phyloP scores from a whole-genome alignment of 1,140 invertebrate species.

The Heliconius melpomene region DNA sequence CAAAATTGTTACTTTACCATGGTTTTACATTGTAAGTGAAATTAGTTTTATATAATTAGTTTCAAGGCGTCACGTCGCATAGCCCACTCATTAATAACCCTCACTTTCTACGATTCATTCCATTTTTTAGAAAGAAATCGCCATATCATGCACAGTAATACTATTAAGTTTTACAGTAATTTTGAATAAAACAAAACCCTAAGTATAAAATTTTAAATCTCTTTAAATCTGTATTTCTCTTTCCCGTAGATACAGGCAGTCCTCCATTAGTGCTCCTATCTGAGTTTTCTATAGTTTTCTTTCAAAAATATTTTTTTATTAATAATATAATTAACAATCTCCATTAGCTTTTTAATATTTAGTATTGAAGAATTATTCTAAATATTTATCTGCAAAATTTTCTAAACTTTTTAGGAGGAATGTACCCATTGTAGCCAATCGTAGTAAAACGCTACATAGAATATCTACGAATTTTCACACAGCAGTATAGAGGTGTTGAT shows the following conservation, averaged over 20 bases:
- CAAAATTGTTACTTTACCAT: neutral
- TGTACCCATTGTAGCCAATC: constrained; percentile 52
- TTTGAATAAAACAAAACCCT: neutral
- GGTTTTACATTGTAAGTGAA: neutral
- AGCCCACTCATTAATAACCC: constrained; percentile 52
- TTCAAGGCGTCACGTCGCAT: constrained; percentile 29
- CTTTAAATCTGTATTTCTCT: neutral
- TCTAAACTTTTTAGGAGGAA: constrained; percentile 40
- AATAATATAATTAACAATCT: no score
- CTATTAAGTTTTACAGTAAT: constrained; percentile 37
- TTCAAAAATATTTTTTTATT: no score
- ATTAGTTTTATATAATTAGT: constrained; percentile 30
- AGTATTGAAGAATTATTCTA: neutral
- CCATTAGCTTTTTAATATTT: neutral
- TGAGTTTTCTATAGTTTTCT: no score
- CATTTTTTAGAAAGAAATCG: constrained; percentile 52
- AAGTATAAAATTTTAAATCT: neutral
- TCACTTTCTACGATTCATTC: constrained; percentile 42
- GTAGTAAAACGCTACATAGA: constrained; percentile 19
- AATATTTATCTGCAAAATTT: neutral
- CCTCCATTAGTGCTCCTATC: no score
- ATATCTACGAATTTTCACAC: constrained; percentile 29
- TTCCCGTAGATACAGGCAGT: no score
- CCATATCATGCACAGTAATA: constrained; percentile 58
- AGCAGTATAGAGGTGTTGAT: constrained; percentile 33